Percentiles rank a stretch among this genome's conserved stretches.
phyloP scores from a whole-genome alignment of 2,113 vertebrate species.

The Turdus rufiventris region DNA sequence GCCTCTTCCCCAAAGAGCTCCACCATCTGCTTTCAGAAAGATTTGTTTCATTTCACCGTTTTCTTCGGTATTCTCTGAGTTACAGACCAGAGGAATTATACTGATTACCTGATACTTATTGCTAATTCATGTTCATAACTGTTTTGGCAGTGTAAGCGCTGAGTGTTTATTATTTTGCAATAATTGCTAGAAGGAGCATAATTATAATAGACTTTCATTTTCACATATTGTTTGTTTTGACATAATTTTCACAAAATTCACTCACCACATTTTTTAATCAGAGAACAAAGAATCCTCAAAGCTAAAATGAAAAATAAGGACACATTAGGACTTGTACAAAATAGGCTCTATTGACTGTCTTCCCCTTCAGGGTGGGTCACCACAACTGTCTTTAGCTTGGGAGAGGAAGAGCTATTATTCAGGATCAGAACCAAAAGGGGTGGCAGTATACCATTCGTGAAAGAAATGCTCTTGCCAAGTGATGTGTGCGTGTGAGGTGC shows the following conservation, averaged over 20 bases:
- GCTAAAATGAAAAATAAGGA: background rate
- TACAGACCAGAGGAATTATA: background rate
- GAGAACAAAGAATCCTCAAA: background rate
- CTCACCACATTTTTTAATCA: background rate
- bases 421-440: background rate
- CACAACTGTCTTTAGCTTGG: background rate
- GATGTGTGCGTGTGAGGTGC: background rate
- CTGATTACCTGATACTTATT: background rate
- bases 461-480: background rate
- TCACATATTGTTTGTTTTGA: background rate
- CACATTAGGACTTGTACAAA: background rate
- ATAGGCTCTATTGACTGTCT: background rate
- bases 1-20: background rate
- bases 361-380: background rate
- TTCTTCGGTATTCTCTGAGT: background rate
- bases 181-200: background rate
- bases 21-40: background rate
- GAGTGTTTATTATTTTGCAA: background rate
- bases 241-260: background rate
- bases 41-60: background rate
- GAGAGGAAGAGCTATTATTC: background rate
- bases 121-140: background rate
- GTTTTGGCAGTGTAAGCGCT: background rate
- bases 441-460: background rate
- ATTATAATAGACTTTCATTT: background rate